Base-by-base conservation (phyloP, 2,113 vertebrate genomes). In the Ginglymostoma cirratum region DNA sequence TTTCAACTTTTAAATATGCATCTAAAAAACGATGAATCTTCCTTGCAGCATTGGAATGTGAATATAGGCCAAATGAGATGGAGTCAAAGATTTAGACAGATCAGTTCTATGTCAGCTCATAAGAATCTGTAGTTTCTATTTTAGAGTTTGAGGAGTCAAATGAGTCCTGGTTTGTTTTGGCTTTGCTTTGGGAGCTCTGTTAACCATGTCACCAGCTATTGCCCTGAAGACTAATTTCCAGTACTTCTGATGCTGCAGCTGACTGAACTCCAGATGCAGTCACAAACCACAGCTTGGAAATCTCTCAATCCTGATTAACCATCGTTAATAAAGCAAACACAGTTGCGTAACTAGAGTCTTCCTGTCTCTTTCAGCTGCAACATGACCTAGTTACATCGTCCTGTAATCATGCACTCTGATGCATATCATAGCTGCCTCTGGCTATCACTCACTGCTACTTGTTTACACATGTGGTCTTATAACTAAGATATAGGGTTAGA, bases 281-380 rank as follows among this genome's bases (percentile, higher is more conserved):
- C 5, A 17, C 48, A 61, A 61, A 34, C 89, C 5, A 8, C 61
- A 66, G 89, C 89, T 93, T 21, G 34, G 66, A 66, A 67, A 42
- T 66, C 61, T 93, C 55, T 93, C 61, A 93, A 38, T 93, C 34
- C 55, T 93, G 55, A 93, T 93, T 67, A 66, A 34, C 89, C 61
- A 19, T 38, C 55, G 23, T 93, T 93, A 66, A 10, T 93, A 38
- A 66, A 66, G 61, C 89, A 93, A 93, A 65, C 55, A 65, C 27
- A 76, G 52, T 55, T 52, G 12, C 48, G 8, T 92, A 65, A 38
- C 61, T 61, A 34, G 48, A 61, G 14, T 61, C 27, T 61, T 65
- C 12, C 52, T 90, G 85, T 15, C 52, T 55, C 85, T 19, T 90
- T 65, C 61, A 23, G 55, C 6, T 66, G 7, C 89, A 93, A 65